A percentile compares a stretch with the other conserved stretches of the same genome.
phyloP scores from a whole-genome alignment of 2,888 invertebrate species.

The Diarsia mendica region DNA sequence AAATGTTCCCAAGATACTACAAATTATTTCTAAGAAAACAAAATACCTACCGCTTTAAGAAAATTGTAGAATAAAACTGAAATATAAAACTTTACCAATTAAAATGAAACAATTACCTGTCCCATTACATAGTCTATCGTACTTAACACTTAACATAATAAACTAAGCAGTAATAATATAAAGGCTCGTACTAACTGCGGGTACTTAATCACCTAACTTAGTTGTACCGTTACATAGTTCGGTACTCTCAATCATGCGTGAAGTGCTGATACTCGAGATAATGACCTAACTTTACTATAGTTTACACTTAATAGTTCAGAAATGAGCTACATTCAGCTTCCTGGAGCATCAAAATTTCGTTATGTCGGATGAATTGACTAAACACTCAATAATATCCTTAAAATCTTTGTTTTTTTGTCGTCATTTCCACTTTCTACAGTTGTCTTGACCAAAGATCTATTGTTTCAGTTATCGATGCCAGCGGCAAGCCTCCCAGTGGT shows the following conservation, averaged over 20 bases:
- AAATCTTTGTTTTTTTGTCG: no score
- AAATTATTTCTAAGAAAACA: not conserved
- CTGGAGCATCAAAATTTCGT: not conserved
- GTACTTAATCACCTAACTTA: slow-evolving; percentile 27
- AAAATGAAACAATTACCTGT: not conserved
- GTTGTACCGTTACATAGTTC: slow-evolving; percentile 15
- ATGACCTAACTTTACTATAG: slow-evolving; percentile 39
- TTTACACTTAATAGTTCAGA: slow-evolving; percentile 11
- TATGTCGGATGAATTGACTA: not conserved
- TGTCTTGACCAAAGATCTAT: not conserved
- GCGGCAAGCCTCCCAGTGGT: slow-evolving; percentile 83
- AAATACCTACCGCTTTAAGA: no score
- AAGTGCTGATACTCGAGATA: slow-evolving; percentile 31
- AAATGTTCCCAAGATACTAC: not conserved
- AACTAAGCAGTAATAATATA: not conserved
- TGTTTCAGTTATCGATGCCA: slow-evolving; percentile 83
- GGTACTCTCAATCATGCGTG: slow-evolving; percentile 30
- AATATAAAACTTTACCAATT: not conserved
- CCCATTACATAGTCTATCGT: not conserved
- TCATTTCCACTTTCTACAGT: not conserved
- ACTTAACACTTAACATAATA: not conserved
- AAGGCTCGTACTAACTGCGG: not conserved
- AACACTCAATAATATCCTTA: not conserved
- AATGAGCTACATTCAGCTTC: slow-evolving; percentile 14
- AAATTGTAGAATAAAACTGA: not conserved